Base-by-base conservation (phyloP, 2,888 invertebrate species). In the Sesia apiformis region DNA sequence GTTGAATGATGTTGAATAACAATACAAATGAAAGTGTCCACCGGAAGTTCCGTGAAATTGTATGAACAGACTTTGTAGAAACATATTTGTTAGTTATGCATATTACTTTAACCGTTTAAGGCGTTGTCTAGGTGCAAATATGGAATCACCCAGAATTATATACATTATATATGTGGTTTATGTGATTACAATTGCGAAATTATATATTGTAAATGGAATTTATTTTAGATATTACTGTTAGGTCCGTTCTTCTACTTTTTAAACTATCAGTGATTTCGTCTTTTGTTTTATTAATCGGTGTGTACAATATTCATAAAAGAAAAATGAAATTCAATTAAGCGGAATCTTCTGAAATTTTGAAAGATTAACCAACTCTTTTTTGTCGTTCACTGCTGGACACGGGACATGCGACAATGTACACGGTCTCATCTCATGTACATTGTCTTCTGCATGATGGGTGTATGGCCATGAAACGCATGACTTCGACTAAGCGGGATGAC, bases 21-120 rank as follows among this genome's bases (percentile, higher is more conserved):
- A 81, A 81, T 72, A 66, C 63, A 65, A 75, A 72, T 62, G 81
- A 81, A 82, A 82, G 81, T 74, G 67, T 62, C 63, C 69, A 71
- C 74, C 75, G 76, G 76, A 79, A 79, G 69, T 58, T 40, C 23
- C 64, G 66, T 64, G 67, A 65, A 69, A 71, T 65, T 59, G 58
- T 56, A 55, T 59, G 63, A 40, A 40, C 7, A 39, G 38, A 53
- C 38, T 39, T n/a, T 43, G 8, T 57, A 62, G 65, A 65, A 56
- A 67, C 59, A 63, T 53, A 63, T 59, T 52, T 50, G 23, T 23
- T 38, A 50, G 38, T 50, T 50, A 46, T 46, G n/a, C 46, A 46
- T 46, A 46, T 46, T 46, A 46, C 46, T 46, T 46, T 23, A 23
- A 46, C 46, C 46, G 46, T 46, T 46, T 46, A 46, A 46, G 23